A percentile compares a stretch with the other conserved stretches of the same genome.
Conservation (phyloP, 37 sponge, comb jelly and placozoan genomes). For the Haliclona indistincta region DNA sequence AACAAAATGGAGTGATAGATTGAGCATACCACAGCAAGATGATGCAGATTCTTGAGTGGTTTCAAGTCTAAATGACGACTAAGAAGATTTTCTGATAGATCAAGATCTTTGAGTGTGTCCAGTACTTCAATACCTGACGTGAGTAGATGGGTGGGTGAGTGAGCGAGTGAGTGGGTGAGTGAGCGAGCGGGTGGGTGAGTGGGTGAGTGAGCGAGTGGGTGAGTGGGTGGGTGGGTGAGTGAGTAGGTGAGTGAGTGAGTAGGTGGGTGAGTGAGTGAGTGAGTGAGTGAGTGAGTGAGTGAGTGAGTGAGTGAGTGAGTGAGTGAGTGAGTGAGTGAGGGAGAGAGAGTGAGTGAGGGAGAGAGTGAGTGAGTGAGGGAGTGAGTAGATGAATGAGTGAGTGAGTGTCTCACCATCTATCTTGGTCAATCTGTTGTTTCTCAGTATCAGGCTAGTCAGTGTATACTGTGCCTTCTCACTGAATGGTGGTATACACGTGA, state of each 20-base stretch:
- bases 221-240: neutral
- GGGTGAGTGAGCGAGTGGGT: neutral
- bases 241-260: neutral
- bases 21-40: slow-evolving; percentile 28
- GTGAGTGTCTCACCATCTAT: slow-evolving; percentile 44
- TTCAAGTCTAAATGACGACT: slow-evolving; percentile 16
- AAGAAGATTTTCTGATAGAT: slow-evolving; percentile 59
- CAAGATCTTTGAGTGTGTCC: slow-evolving; percentile 51
- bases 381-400: neutral
- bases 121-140: slow-evolving; percentile 58
- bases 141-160: neutral
- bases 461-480: slow-evolving; percentile 39
- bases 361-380: slow-evolving; percentile 1
- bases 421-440: slow-evolving; percentile 46
- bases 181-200: neutral
- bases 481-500: slow-evolving; percentile 46
- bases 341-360: slow-evolving; percentile 6
- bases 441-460: slow-evolving; percentile 37
- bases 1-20: neutral
- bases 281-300: neutral
- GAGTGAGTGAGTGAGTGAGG: neutral
- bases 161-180: slow-evolving; percentile 3
- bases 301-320: neutral
- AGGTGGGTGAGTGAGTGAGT: neutral
- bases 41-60: slow-evolving; percentile 46